Percentiles rank a stretch among this genome's conserved stretches.
phyloP scores from a whole-genome alignment of 2,888 invertebrate species.

The Chalcosyrphus nemorum region DNA sequence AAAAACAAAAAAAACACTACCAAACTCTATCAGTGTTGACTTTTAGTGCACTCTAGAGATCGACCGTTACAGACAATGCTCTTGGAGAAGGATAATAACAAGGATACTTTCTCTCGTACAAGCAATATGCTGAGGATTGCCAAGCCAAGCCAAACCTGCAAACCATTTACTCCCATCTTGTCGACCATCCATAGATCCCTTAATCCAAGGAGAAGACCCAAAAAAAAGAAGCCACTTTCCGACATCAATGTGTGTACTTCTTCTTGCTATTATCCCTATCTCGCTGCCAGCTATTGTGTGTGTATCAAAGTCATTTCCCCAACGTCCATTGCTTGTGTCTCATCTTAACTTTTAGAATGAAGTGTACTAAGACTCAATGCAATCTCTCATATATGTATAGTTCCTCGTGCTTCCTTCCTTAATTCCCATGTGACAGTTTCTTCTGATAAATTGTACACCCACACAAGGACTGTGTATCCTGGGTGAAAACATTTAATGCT shows the following conservation, averaged over 20 bases:
- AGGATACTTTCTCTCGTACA: conserved; percentile 22
- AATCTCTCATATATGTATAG: conserved; percentile 56
- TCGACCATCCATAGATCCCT: conserved; percentile 28
- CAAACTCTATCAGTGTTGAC: conserved; percentile 32
- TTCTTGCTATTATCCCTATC: conserved; percentile 24
- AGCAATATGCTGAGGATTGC: conserved; percentile 47
- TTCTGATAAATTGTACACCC: conserved; percentile 28
- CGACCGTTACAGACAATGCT: conserved; percentile 15
- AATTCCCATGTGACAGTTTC: conserved; percentile 54
- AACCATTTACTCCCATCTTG: no score
- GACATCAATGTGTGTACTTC: conserved; percentile 3
- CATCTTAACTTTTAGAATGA: conserved; percentile 19
- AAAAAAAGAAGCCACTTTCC: conserved; percentile 23
- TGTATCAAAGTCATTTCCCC: conserved; percentile 35
- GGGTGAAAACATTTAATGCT: conserved; percentile 26
- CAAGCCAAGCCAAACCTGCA: conserved; percentile 35
- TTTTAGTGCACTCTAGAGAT: conserved; percentile 59
- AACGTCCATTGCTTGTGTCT: conserved; percentile 4
- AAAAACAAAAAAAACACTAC: no score
- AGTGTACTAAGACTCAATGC: conserved; percentile 41
- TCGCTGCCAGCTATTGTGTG: conserved; percentile 29
- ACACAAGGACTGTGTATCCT: neutral
- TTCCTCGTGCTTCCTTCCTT: conserved; percentile 44
- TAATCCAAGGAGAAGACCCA: conserved; percentile 25
- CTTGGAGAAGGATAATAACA: no score